phyloP scores from a whole-genome alignment of 1,140 invertebrate species.

The Ceratoteleas bidentatus region DNA sequence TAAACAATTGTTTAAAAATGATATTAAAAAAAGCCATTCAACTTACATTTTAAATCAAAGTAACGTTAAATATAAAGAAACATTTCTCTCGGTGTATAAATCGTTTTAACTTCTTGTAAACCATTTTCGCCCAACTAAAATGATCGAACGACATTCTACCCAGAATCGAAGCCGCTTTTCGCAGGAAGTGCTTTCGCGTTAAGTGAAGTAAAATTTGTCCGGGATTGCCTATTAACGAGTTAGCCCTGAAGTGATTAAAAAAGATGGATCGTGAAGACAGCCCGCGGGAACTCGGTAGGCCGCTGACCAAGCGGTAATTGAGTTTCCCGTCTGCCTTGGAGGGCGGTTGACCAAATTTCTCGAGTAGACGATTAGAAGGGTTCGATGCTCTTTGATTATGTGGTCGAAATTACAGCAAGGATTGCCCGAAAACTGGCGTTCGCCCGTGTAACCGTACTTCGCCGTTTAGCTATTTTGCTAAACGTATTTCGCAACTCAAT shows the following conservation, averaged over 20 bases:
- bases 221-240: constrained; percentile 73
- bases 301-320: constrained; percentile 76
- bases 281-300: constrained; percentile 69
- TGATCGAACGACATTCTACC: too few species aligned
- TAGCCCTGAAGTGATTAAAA: constrained; percentile 73
- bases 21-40: too few species aligned
- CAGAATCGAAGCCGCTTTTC: constrained; percentile 11
- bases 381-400: constrained; percentile 69
- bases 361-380: constrained; percentile 78
- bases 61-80: too few species aligned
- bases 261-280: constrained; percentile 71
- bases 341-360: constrained; percentile 78
- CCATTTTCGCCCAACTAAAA: too few species aligned
- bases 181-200: constrained; percentile 17
- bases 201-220: constrained; percentile 50
- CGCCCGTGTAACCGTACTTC: constrained; percentile 18
- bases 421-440: constrained; percentile 41
- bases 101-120: too few species aligned
- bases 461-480: constrained; percentile 3
- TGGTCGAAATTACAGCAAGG: constrained; percentile 62
- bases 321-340: constrained; percentile 74
- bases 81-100: too few species aligned
- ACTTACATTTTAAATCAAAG: too few species aligned
- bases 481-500: constrained; percentile 25
- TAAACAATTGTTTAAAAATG: too few species aligned